phyloP scores from a whole-genome alignment of 1,140 invertebrate species.

The Dendroctonus ponderosae region DNA sequence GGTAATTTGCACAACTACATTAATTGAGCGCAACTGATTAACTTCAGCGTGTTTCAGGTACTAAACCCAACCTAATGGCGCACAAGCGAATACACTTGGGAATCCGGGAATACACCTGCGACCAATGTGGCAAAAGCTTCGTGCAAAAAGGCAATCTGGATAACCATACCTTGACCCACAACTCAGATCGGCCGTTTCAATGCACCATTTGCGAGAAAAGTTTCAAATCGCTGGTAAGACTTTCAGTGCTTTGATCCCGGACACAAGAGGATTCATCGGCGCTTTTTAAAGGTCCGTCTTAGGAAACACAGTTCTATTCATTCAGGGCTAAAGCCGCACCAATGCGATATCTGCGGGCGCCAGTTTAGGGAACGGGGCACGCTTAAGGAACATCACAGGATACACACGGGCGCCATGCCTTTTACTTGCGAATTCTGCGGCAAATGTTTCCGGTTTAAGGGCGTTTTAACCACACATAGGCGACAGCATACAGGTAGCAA shows the following conservation, averaged over 20 bases:
- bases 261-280: neutral
- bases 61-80: constrained; percentile 60
- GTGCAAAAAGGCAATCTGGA: constrained; percentile 62
- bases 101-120: constrained; percentile 57
- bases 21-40: neutral
- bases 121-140: constrained; percentile 63
- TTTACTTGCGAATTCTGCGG: constrained; percentile 70
- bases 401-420: constrained; percentile 86
- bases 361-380: constrained; percentile 67
- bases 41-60: constrained; percentile 41
- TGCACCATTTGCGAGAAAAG: constrained; percentile 54
- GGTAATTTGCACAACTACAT: constrained; percentile 1
- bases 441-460: constrained; percentile 70
- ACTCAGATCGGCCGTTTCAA: constrained; percentile 48
- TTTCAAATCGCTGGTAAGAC: constrained; percentile 55
- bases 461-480: constrained; percentile 65
- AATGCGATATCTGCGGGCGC: constrained; percentile 71
- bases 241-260: neutral
- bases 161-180: constrained; percentile 60
- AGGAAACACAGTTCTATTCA: constrained; percentile 43
- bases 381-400: constrained; percentile 61
- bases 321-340: constrained; percentile 66
- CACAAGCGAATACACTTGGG: constrained; percentile 59
- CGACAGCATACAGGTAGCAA: constrained; percentile 59
- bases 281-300: constrained; percentile 29